phyloP scores from a whole-genome alignment of 2,113 vertebrate species.

The Mohoua ochrocephala region DNA sequence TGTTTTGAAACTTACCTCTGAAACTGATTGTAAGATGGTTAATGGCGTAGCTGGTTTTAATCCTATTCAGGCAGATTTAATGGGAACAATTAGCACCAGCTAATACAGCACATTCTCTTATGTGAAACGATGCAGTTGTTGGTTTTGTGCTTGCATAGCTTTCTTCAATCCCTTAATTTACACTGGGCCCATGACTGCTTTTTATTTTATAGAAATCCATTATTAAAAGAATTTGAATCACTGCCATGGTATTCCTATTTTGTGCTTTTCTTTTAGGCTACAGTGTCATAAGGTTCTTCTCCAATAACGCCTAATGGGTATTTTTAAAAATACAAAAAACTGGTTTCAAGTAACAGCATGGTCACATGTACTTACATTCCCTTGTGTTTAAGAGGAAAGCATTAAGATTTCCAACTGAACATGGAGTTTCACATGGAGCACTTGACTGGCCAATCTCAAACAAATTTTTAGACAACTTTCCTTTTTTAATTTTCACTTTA shows the following conservation, averaged over 20 bases:
- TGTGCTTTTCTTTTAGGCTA: not conserved
- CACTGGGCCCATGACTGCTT: not conserved
- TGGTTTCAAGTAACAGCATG: not conserved
- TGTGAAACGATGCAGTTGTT: not conserved
- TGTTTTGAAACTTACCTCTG: not conserved
- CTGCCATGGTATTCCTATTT: not conserved
- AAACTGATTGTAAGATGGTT: constrained; percentile 2
- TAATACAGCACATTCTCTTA: not conserved
- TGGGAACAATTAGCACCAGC: constrained; percentile 32
- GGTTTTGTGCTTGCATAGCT: not conserved
- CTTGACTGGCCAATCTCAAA: not conserved
- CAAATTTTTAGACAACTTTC: not conserved
- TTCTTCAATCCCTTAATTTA: not conserved
- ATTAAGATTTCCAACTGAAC: not conserved
- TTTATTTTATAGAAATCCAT: not conserved
- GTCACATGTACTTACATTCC: not conserved
- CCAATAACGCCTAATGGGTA: not conserved
- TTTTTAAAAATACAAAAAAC: not conserved
- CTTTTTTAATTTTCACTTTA: not conserved
- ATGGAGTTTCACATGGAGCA: not conserved
- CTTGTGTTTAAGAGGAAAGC: not conserved
- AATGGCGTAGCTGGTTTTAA: not conserved
- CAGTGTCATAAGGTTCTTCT: not conserved
- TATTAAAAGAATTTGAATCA: not conserved
- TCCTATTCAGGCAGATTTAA: constrained; percentile 45